Evolutionary conservation across 2,888 invertebrate species (phyloP).

Genomic region (Ormyrus pomaceus): DNA sequence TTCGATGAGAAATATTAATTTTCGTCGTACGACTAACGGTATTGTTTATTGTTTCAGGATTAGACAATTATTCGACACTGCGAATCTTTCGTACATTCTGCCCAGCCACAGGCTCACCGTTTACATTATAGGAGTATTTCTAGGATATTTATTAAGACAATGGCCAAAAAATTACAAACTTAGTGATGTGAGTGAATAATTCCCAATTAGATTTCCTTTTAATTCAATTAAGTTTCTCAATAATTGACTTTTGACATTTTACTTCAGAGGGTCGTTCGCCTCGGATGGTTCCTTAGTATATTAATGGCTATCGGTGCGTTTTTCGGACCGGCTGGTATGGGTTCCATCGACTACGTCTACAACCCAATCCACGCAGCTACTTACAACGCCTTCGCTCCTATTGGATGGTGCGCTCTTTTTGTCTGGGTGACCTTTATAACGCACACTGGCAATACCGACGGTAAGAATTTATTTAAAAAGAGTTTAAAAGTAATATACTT

Average conservation of each 20-base stretch:
- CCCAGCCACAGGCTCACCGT: constrained; percentile 82
- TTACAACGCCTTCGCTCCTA: constrained; percentile 84
- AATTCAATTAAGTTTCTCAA: neutral
- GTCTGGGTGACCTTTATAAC: constrained; percentile 83
- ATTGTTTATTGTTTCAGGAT: constrained; percentile 76
- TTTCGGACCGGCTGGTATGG: constrained; percentile 82
- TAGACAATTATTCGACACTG: constrained; percentile 81
- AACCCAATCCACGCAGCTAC: constrained; percentile 81
- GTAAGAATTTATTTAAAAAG: constrained; percentile 58
- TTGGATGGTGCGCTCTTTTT: constrained; percentile 82
- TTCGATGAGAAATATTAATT: neutral
- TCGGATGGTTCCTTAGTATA: constrained; percentile 79
- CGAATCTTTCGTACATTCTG: constrained; percentile 82
- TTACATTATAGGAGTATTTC: constrained; percentile 82
- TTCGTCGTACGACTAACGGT: neutral
- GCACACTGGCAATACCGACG: constrained; percentile 78
- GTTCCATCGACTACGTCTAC: constrained; percentile 80
- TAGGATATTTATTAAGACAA: constrained; percentile 79
- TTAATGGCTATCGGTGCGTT: constrained; percentile 78
- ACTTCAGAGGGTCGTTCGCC: constrained; percentile 75
- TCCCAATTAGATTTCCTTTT: neutral
- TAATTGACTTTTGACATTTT: neutral
- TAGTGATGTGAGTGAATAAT: constrained; percentile 72
- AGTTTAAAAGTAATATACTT: no score
- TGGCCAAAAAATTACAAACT: constrained; percentile 75